These are phyloP conservation scores for Bagarius yarrelli DNA, from an alignment of 2,113 vertebrate species.

Conservation along the genomic window DNA sequence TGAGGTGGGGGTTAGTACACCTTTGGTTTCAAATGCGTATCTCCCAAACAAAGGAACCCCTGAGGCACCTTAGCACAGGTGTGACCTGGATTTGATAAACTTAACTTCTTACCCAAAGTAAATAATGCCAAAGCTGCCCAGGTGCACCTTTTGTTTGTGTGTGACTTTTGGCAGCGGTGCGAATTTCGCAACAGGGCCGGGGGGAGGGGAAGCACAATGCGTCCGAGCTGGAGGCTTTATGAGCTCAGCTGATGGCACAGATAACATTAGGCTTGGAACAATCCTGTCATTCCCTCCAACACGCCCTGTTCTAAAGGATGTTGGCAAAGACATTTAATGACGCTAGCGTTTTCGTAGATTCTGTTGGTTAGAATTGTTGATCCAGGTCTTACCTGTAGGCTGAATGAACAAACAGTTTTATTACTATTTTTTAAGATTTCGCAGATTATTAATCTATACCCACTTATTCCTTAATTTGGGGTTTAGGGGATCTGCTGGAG, in stretches of 20 bases:
- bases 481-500: too few relatives aligned
- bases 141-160: slow-evolving; percentile 75
- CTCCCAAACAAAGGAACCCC: slow-evolving; percentile 67
- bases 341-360: slow-evolving; percentile 2
- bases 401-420: slow-evolving; percentile 24
- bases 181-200: slow-evolving; percentile 62
- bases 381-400: slow-evolving; percentile 15
- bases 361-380: slow-evolving; percentile 3
- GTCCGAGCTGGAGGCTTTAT: slow-evolving; percentile 47
- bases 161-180: slow-evolving; percentile 64
- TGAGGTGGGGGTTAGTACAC: slow-evolving; percentile 54
- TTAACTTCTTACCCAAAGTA: slow-evolving; percentile 73
- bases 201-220: slow-evolving; percentile 52
- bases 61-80: slow-evolving; percentile 69
- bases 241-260: slow-evolving; percentile 53
- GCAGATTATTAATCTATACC: slow-evolving; percentile 41
- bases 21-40: slow-evolving; percentile 64
- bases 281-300: slow-evolving; percentile 18
- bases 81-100: slow-evolving; percentile 75
- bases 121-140: slow-evolving; percentile 66
- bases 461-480: too few relatives aligned
- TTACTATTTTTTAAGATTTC: slow-evolving; percentile 36
- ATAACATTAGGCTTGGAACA: slow-evolving; percentile 35
- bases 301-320: slow-evolving; percentile 26
- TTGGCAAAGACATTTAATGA: slow-evolving; percentile 26